Evolutionary conservation across 1,140 invertebrate species (phyloP).

Genomic region (Aporrectodea caliginosa): DNA sequence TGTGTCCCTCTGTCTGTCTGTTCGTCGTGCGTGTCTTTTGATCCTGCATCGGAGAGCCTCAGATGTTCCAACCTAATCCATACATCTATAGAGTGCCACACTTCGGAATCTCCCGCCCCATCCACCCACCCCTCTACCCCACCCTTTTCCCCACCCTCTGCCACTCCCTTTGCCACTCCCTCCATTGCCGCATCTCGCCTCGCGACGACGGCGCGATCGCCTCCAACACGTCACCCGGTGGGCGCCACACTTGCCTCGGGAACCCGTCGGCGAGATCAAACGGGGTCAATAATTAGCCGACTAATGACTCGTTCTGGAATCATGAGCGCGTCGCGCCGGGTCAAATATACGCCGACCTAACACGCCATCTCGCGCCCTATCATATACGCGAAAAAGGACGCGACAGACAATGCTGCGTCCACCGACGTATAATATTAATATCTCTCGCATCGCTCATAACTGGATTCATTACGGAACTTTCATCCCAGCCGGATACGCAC

Average conservation of each 20-base stretch:
- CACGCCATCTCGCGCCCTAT: not conserved
- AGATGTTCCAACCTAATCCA: too few species aligned
- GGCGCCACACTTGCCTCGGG: not conserved
- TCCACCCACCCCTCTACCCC: not conserved
- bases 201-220: too few species aligned
- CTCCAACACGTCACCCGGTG: not conserved
- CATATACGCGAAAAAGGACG: not conserved
- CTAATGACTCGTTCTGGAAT: not conserved
- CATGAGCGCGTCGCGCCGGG: not conserved
- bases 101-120: not conserved
- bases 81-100: too few species aligned
- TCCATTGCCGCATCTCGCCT: too few species aligned
- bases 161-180: not conserved
- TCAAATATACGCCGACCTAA: not conserved
- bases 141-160: not conserved
- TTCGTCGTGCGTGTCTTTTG: too few species aligned
- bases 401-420: not conserved
- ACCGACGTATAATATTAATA: too few species aligned
- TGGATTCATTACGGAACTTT: too few species aligned
- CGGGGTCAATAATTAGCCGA: not conserved
- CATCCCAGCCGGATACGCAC: too few species aligned
- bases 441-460: too few species aligned
- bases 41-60: too few species aligned
- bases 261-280: not conserved
- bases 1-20: too few species aligned